A percentile compares a stretch with the other conserved stretches of the same genome.
Conservation (phyloP, 2,888 invertebrate genomes). For the Camponotus fellah region DNA sequence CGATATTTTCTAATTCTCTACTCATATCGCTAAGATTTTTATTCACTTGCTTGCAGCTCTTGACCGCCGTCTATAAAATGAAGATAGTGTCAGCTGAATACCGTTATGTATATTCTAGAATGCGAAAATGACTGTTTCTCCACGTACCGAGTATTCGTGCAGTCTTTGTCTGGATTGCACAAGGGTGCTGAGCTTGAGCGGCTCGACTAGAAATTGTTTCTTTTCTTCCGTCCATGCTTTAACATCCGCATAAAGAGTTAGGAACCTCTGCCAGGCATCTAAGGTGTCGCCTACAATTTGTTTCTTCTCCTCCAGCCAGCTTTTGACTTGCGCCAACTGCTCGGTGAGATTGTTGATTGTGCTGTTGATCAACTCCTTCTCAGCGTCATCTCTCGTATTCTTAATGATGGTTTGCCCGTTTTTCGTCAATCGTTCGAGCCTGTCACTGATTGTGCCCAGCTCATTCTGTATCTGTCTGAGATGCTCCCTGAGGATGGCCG, state of each 20-base stretch:
- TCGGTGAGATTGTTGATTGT: constrained; percentile 93
- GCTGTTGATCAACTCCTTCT: constrained; percentile 91
- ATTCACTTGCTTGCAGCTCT: constrained; percentile 95
- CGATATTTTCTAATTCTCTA: constrained; percentile 94
- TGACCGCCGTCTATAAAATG: constrained; percentile 91
- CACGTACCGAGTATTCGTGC: constrained; percentile 93
- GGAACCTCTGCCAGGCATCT: constrained; percentile 95
- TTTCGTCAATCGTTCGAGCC: constrained; percentile 92
- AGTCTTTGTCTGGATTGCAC: constrained; percentile 94
- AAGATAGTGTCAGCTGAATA: constrained; percentile 22
- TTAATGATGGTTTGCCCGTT: constrained; percentile 93
- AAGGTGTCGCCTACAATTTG: constrained; percentile 94
- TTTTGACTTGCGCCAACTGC: constrained; percentile 92
- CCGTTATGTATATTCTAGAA: neutral
- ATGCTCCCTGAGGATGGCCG: constrained; percentile 92
- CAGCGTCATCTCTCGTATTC: constrained; percentile 92
- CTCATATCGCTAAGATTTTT: constrained; percentile 97
- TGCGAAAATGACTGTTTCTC: neutral
- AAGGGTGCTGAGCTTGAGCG: constrained; percentile 92
- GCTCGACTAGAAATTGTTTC: constrained; percentile 92
- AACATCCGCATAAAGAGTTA: constrained; percentile 93
- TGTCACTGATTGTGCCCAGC: constrained; percentile 90
- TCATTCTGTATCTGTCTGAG: constrained; percentile 93
- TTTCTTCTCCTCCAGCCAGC: constrained; percentile 94
- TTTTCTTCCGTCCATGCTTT: constrained; percentile 95